Conservation (phyloP, 2,888 invertebrate species). For the Eueremaeus valkanovi region DNA sequence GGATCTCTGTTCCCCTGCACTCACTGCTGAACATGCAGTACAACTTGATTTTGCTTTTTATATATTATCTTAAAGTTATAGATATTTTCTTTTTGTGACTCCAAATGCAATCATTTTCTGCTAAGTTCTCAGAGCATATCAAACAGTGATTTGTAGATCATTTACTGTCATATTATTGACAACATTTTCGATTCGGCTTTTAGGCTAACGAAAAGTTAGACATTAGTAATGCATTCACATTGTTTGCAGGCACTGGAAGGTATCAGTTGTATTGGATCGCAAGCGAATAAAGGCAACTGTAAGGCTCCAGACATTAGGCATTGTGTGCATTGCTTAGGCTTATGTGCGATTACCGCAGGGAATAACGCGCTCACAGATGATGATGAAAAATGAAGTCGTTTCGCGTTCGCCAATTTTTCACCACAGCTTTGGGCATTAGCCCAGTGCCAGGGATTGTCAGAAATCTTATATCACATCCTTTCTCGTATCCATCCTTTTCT, state of each 20-base stretch:
- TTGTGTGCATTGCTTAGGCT: constrained; percentile 1
- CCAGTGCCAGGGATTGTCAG: constrained; percentile 18
- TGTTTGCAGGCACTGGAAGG: constrained; percentile 6
- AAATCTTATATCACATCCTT: constrained; percentile 32
- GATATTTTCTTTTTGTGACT: neutral
- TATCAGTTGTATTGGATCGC: neutral
- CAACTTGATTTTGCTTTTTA: neutral
- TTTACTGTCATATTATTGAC: constrained; percentile 28
- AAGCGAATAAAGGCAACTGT: neutral
- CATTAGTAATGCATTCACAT: constrained; percentile 33
- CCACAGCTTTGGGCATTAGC: constrained; percentile 37
- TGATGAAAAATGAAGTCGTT: constrained; percentile 38
- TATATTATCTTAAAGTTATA: constrained; percentile 27
- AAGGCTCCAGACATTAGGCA: neutral
- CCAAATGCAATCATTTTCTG: neutral
- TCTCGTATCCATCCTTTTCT: neutral
- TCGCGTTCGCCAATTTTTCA: constrained; percentile 36
- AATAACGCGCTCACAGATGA: constrained; percentile 21
- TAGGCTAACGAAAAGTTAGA: neutral
- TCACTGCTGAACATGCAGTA: too few relatives aligned
- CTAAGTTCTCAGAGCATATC: neutral
- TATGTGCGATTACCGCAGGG: constrained; percentile 34
- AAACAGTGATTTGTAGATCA: constrained; percentile 33
- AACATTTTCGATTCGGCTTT: constrained; percentile 4
- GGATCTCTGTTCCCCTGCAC: neutral